These are phyloP conservation scores for Argopecten irradians DNA, from an alignment of 1,140 invertebrate genomes.

Conservation along the genomic window DNA sequence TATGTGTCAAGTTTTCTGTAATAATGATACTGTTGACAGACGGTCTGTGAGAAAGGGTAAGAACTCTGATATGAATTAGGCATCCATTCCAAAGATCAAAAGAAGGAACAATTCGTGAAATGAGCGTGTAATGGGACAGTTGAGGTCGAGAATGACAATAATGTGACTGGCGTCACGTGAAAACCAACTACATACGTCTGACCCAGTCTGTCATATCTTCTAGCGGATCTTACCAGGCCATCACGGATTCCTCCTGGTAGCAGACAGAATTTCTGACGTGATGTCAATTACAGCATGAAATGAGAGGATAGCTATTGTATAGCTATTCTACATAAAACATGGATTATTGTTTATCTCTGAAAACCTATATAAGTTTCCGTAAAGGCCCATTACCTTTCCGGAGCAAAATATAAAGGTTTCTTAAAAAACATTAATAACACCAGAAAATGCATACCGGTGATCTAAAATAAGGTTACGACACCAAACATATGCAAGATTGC, in stretches of 20 bases:
- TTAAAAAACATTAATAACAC: too few relatives aligned
- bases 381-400: too few relatives aligned
- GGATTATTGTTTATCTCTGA: neutral
- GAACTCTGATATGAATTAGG: neutral
- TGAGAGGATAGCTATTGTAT: neutral
- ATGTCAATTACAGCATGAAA: neutral
- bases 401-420: too few relatives aligned
- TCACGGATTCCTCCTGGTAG: neutral
- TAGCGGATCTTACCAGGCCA: neutral
- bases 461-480: too few relatives aligned
- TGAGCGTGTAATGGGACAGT: neutral
- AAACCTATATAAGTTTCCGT: neutral
- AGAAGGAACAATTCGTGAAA: neutral
- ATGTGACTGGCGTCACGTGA: neutral
- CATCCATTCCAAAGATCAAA: neutral
- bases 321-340: neutral
- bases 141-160: neutral
- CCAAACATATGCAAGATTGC: too few relatives aligned
- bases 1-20: too few relatives aligned
- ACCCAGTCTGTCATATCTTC: neutral
- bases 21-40: neutral
- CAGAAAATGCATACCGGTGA: too few relatives aligned
- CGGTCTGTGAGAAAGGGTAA: neutral
- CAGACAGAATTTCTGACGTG: neutral
- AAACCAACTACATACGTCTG: neutral